Evolutionary conservation across 1,140 invertebrate genomes (phyloP).

Genomic region (Pogonus chalceus): DNA sequence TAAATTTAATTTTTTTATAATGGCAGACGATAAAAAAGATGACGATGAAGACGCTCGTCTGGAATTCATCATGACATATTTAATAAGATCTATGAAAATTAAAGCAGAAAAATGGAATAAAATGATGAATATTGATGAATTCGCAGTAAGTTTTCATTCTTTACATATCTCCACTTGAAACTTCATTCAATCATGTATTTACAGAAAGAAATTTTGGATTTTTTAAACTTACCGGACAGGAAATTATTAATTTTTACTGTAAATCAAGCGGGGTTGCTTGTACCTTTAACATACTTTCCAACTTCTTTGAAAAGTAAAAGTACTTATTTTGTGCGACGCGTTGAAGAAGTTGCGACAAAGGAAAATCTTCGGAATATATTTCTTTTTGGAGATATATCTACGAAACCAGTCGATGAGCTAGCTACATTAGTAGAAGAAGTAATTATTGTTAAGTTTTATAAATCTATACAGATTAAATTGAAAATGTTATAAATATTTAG

Average conservation of each 20-base stretch:
- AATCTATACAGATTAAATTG: not conserved
- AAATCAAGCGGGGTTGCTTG: slow-evolving; percentile 35
- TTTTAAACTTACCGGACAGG: slow-evolving; percentile 47
- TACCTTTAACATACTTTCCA: slow-evolving; percentile 31
- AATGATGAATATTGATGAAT: slow-evolving; percentile 59
- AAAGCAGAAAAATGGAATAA: slow-evolving; percentile 69
- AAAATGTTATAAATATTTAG: slow-evolving; percentile 30
- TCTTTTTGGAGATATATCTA: slow-evolving; percentile 70
- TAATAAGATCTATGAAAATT: slow-evolving; percentile 49
- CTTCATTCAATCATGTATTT: slow-evolving; percentile 13
- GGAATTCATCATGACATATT: slow-evolving; percentile 34
- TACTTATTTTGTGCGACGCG: slow-evolving; percentile 56
- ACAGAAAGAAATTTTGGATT: slow-evolving; percentile 47
- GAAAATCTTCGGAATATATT: slow-evolving; percentile 49
- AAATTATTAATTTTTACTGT: slow-evolving; percentile 45
- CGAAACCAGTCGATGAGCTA: slow-evolving; percentile 68
- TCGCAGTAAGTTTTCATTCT: slow-evolving; percentile 35
- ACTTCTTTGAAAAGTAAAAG: slow-evolving; percentile 41
- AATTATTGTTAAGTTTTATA: slow-evolving; percentile 18
- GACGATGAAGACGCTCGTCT: slow-evolving; percentile 29
- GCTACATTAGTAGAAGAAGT: slow-evolving; percentile 70
- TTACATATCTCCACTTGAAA: slow-evolving; percentile 21
- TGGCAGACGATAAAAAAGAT: not conserved
- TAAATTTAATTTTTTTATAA: too few species aligned
- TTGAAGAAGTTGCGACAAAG: slow-evolving; percentile 40